Conservation (phyloP, 2,888 invertebrate genomes). For the Agrochola lota region DNA sequence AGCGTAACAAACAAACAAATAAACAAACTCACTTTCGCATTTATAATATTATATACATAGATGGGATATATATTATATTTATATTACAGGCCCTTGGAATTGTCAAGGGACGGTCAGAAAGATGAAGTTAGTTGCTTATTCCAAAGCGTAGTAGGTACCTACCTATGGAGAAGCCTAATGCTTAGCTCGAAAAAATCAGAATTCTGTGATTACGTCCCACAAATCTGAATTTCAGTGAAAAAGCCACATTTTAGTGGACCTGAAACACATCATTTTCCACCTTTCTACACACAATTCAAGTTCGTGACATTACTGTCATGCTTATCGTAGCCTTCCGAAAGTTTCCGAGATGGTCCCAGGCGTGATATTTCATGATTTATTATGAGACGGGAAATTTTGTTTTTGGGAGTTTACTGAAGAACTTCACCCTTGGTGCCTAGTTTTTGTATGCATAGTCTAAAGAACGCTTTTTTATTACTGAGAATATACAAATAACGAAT, state of each 20-base stretch:
- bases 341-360: conserved; percentile 37
- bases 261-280: conserved; percentile 35
- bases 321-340: conserved; percentile 51
- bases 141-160: no score
- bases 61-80: no score
- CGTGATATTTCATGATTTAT: conserved; percentile 54
- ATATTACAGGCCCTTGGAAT: no score
- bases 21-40: no score
- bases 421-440: background rate
- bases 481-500: background rate
- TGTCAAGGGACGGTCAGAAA: no score
- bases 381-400: conserved; percentile 16
- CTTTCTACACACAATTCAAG: conserved; percentile 47
- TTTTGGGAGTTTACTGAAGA: conserved; percentile 22
- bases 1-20: no score
- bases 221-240: background rate
- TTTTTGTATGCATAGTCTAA: background rate
- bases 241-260: background rate
- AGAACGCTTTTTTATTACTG: background rate
- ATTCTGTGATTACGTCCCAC: background rate
- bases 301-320: conserved; percentile 45
- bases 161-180: background rate
- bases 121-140: no score
- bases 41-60: no score
- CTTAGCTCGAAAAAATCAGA: background rate